phyloP scores from a whole-genome alignment of 2,797 vertebrate genomes.

The Lacerta agilis region DNA sequence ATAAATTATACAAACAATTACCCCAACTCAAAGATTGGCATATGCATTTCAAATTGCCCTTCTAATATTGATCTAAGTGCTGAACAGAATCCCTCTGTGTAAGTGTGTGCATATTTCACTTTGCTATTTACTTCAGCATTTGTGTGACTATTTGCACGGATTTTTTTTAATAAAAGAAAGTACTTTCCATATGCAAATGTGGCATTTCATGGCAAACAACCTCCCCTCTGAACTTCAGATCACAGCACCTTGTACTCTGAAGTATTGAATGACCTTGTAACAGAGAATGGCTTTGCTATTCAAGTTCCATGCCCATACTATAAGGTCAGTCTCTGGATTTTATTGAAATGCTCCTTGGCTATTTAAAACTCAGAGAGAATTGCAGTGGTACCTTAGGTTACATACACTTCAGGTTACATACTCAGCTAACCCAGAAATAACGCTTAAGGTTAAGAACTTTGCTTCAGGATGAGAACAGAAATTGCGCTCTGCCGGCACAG shows the following conservation, averaged over 20 bases:
- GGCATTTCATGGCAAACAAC: slow-evolving; percentile 76
- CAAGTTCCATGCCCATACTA: not conserved
- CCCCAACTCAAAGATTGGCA: slow-evolving; percentile 35
- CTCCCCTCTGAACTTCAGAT: slow-evolving; percentile 71
- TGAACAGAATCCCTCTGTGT: slow-evolving; percentile 26
- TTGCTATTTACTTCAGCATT: slow-evolving; percentile 76
- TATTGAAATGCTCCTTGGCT: slow-evolving; percentile 33
- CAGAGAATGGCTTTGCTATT: slow-evolving; percentile 25
- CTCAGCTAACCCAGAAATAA: too few species aligned
- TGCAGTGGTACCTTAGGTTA: too few species aligned
- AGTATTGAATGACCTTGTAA: slow-evolving; percentile 60
- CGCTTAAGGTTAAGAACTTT: too few species aligned
- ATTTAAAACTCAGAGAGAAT: slow-evolving; percentile 43
- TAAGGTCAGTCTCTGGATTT: slow-evolving; percentile 35
- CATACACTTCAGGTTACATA: too few species aligned
- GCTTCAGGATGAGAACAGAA: too few species aligned
- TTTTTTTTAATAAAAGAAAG: slow-evolving; percentile 75
- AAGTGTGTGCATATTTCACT: slow-evolving; percentile 64
- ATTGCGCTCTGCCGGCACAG: too few species aligned
- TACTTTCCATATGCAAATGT: slow-evolving; percentile 76
- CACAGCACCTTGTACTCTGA: slow-evolving; percentile 60
- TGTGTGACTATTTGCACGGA: slow-evolving; percentile 75
- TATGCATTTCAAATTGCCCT: slow-evolving; percentile 41
- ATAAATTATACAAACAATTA: slow-evolving; percentile 15
- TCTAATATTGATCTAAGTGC: slow-evolving; percentile 54